phyloP scores from a whole-genome alignment of 35 echinoderm and acorn worm genomes.

The Hemicentrotus pulcherrimus region DNA sequence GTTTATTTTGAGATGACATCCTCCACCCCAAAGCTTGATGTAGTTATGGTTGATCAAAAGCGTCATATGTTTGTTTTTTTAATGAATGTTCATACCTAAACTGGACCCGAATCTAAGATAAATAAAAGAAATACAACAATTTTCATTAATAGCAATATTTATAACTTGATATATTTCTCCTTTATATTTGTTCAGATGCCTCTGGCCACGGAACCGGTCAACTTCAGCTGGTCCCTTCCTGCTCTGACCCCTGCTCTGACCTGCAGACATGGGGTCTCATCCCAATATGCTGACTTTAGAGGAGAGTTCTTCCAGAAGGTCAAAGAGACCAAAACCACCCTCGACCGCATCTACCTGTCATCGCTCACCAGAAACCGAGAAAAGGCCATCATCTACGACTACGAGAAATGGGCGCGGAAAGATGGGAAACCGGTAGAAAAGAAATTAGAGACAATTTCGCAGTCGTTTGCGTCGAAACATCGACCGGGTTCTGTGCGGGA shows the following conservation, averaged over 20 bases:
- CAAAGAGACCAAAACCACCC: background rate
- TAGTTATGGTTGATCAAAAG: too few species aligned
- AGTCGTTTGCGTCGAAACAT: background rate
- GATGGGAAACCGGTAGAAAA: background rate
- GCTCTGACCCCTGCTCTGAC: background rate
- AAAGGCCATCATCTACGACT: background rate
- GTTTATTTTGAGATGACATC: too few species aligned
- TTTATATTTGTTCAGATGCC: slow-evolving; percentile 3
- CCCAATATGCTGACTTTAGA: background rate
- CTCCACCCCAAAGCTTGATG: too few species aligned
- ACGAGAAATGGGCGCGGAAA: slow-evolving; percentile 31
- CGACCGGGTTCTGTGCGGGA: background rate
- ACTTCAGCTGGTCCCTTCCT: background rate
- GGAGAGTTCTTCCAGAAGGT: slow-evolving; percentile 28
- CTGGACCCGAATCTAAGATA: too few species aligned
- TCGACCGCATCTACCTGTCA: slow-evolving; percentile 35
- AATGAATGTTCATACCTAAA: too few species aligned
- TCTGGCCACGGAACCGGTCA: background rate
- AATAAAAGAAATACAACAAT: too few species aligned
- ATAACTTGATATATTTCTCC: background rate
- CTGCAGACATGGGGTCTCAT: background rate
- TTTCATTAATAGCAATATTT: background rate
- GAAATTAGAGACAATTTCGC: background rate
- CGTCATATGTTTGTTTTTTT: too few species aligned
- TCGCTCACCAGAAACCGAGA: background rate